Percentiles rank a stretch among this genome's conserved stretches.
phyloP scores from a whole-genome alignment of 2,888 invertebrate genomes.

The Strigamia transsilvanica region DNA sequence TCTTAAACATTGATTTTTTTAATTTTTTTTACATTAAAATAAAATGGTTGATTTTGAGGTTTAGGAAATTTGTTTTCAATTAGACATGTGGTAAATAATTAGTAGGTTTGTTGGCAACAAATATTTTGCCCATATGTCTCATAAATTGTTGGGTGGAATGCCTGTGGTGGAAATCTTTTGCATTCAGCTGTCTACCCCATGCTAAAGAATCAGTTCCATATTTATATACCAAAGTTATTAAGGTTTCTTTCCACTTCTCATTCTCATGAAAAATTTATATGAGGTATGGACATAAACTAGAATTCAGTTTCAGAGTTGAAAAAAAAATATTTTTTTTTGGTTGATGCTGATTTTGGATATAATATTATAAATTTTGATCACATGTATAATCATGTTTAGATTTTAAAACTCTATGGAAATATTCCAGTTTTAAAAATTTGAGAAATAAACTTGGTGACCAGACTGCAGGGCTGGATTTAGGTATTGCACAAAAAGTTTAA shows the following conservation, averaged over 20 bases:
- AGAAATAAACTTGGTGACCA: too few species aligned
- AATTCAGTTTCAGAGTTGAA: background rate
- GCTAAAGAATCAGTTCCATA: slow-evolving; percentile 22
- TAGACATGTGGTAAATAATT: slow-evolving; percentile 24
- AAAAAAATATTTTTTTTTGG: background rate
- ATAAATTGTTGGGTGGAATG: slow-evolving; percentile 21
- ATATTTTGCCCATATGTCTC: slow-evolving; percentile 36
- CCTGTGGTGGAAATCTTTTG: slow-evolving; percentile 6
- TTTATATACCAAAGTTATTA: slow-evolving; percentile 13
- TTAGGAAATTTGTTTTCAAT: slow-evolving; percentile 30
- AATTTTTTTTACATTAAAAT: background rate
- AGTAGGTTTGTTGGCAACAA: slow-evolving; percentile 28
- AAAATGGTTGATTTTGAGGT: slow-evolving; percentile 17
- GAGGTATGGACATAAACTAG: slow-evolving; percentile 9
- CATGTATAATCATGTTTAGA: background rate
- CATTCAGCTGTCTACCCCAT: slow-evolving; percentile 7
- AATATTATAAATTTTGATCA: background rate
- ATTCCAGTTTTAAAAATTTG: too few species aligned
- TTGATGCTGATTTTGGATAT: background rate
- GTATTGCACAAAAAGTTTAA: too few species aligned
- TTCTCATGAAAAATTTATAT: slow-evolving; percentile 15
- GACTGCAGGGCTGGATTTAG: too few species aligned
- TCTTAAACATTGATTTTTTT: background rate
- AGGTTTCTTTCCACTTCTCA: background rate
- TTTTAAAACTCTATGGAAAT: too few species aligned